Conservation (phyloP, 2,888 invertebrate genomes). For the Pherbina coryleti region DNA sequence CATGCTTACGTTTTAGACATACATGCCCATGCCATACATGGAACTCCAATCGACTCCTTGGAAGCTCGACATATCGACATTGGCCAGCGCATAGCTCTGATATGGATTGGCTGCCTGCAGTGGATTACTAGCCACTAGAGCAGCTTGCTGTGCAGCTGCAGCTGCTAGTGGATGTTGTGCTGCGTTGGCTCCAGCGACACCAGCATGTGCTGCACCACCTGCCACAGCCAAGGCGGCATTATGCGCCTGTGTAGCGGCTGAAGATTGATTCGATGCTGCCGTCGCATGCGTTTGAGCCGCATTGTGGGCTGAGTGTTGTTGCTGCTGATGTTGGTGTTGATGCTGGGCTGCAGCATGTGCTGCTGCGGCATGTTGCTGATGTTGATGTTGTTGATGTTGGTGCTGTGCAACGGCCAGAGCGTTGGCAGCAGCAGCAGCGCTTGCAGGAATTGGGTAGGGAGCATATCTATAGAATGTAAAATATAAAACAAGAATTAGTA, state of each 20-base stretch:
- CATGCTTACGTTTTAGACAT: slow-evolving; percentile 72
- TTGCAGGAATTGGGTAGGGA: slow-evolving; percentile 75
- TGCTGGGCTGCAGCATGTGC: slow-evolving; percentile 59
- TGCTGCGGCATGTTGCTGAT: slow-evolving; percentile 57
- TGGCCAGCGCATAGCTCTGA: slow-evolving; percentile 85
- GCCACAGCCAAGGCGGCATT: slow-evolving; percentile 59
- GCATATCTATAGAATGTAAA: slow-evolving; percentile 71
- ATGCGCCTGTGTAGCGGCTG: slow-evolving; percentile 49
- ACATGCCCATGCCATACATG: slow-evolving; percentile 94
- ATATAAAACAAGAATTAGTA: slow-evolving; percentile 4
- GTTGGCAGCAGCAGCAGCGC: slow-evolving; percentile 71
- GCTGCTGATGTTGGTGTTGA: slow-evolving; percentile 65
- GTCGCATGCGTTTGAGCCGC: slow-evolving; percentile 50
- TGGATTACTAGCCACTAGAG: slow-evolving; percentile 74
- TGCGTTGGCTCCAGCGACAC: slow-evolving; percentile 56
- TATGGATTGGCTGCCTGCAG: slow-evolving; percentile 78
- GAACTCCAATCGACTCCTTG: slow-evolving; percentile 92
- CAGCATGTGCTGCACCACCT: slow-evolving; percentile 54
- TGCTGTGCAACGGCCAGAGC: slow-evolving; percentile 65
- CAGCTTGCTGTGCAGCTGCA: slow-evolving; percentile 72
- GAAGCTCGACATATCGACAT: slow-evolving; percentile 93
- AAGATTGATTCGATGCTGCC: slow-evolving; percentile 51
- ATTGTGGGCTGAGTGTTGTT: slow-evolving; percentile 54
- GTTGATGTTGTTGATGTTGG: slow-evolving; percentile 68
- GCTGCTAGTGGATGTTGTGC: slow-evolving; percentile 70